phyloP scores from a whole-genome alignment of 2,888 invertebrate species.

The Tinea trinotella region DNA sequence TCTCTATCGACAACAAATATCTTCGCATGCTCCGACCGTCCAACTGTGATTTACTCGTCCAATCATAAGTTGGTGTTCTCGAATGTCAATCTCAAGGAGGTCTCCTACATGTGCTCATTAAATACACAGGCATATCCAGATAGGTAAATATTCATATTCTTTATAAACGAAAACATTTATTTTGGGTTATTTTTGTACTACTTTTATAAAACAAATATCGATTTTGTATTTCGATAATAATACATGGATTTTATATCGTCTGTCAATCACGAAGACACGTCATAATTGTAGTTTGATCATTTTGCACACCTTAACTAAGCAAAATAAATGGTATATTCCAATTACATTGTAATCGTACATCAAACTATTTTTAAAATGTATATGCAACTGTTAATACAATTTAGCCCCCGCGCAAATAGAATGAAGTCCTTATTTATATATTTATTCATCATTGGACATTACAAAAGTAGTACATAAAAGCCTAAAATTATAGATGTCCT shows the following conservation, averaged over 20 bases:
- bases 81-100: conserved; percentile 96
- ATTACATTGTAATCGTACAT: too few species aligned
- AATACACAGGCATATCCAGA: conserved; percentile 97
- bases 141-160: conserved; percentile 68
- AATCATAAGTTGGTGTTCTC: conserved; percentile 98
- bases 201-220: too few species aligned
- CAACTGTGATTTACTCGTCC: conserved; percentile 99
- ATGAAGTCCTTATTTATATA: neutral
- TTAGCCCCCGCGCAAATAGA: neutral
- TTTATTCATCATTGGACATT: too few species aligned
- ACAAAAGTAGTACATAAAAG: too few species aligned
- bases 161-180: neutral
- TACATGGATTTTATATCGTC: too few species aligned
- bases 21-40: conserved; percentile 98
- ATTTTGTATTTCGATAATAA: neutral
- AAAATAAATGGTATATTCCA: too few species aligned
- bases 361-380: too few species aligned
- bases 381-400: too few species aligned
- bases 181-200: neutral
- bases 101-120: conserved; percentile 98
- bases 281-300: too few species aligned
- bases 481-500: too few species aligned
- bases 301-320: too few species aligned
- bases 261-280: too few species aligned
- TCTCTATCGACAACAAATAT: conserved; percentile 95